A percentile compares a stretch with the other conserved stretches of the same genome.
These are phyloP conservation scores for Sitta europaea DNA, from an alignment of 2,113 vertebrate species.

Conservation along the genomic window DNA sequence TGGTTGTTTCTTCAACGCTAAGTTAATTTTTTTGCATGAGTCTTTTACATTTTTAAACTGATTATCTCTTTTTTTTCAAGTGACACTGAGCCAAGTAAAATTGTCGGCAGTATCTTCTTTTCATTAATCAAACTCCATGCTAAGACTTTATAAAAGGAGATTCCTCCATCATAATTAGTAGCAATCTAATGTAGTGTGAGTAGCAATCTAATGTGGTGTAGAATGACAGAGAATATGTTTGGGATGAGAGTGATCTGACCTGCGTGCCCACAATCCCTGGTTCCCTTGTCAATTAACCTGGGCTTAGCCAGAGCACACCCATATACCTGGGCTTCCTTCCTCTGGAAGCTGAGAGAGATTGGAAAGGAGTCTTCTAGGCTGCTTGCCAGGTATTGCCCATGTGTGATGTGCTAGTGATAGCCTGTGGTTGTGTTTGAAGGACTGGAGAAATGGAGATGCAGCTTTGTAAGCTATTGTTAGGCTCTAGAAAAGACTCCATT, in stretches of 20 bases:
- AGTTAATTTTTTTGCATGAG: not conserved
- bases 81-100: not conserved
- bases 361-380: not conserved
- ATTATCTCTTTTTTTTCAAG: not conserved
- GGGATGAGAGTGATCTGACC: not conserved
- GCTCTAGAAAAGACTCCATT: not conserved
- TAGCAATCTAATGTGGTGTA: not conserved
- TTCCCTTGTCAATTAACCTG: not conserved
- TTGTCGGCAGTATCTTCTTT: not conserved
- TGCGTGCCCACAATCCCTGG: not conserved
- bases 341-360: not conserved
- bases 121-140: not conserved
- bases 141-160: not conserved
- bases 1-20: not conserved
- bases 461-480: not conserved
- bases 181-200: not conserved
- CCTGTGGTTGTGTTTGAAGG: not conserved
- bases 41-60: not conserved
- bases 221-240: not conserved
- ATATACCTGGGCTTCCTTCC: not conserved
- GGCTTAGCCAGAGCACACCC: fast-evolving
- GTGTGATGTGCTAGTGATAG: not conserved
- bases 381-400: not conserved
- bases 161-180: not conserved
- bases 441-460: not conserved